Conservation (phyloP, 1,140 invertebrate genomes). For the Sweltsa coloradensis region DNA sequence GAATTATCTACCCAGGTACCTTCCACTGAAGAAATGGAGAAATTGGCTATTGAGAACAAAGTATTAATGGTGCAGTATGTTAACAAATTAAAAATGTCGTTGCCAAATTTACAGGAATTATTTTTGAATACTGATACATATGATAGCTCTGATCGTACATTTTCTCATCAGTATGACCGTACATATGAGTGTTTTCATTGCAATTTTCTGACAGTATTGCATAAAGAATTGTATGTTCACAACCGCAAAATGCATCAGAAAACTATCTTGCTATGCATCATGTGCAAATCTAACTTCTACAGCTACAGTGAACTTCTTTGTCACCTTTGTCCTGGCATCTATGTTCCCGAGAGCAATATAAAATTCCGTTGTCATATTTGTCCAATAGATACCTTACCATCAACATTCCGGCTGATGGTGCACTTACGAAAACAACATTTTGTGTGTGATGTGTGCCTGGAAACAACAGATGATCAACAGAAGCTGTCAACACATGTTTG, state of each 20-base stretch:
- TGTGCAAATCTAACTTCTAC: slow-evolving; percentile 76
- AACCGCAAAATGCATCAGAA: slow-evolving; percentile 75
- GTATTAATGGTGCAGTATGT: slow-evolving; percentile 52
- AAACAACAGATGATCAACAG: slow-evolving; percentile 61
- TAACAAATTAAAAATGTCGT: slow-evolving; percentile 45
- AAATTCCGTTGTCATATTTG: slow-evolving; percentile 63
- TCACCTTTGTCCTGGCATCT: slow-evolving; percentile 67
- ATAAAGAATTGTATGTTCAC: slow-evolving; percentile 72
- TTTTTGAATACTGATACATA: slow-evolving; percentile 61
- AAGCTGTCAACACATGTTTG: slow-evolving; percentile 71
- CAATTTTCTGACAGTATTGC: slow-evolving; percentile 54
- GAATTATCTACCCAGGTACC: too few species aligned
- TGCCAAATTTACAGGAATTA: slow-evolving; percentile 42
- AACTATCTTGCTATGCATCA: slow-evolving; percentile 61
- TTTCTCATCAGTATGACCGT: slow-evolving; percentile 35
- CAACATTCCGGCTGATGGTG: slow-evolving; percentile 72
- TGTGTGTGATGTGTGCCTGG: slow-evolving; percentile 72
- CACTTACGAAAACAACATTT: slow-evolving; percentile 70
- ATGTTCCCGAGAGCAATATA: slow-evolving; percentile 48
- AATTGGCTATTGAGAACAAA: too few species aligned
- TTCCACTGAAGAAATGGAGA: too few species aligned
- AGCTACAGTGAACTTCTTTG: slow-evolving; percentile 74
- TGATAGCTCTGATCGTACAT: slow-evolving; percentile 41
- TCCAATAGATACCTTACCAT: slow-evolving; percentile 55
- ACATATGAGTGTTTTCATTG: slow-evolving; percentile 75